Percentiles rank a stretch among this genome's conserved stretches.
phyloP scores from a whole-genome alignment of 1,140 invertebrate species.

The Drosophila oshimai region DNA sequence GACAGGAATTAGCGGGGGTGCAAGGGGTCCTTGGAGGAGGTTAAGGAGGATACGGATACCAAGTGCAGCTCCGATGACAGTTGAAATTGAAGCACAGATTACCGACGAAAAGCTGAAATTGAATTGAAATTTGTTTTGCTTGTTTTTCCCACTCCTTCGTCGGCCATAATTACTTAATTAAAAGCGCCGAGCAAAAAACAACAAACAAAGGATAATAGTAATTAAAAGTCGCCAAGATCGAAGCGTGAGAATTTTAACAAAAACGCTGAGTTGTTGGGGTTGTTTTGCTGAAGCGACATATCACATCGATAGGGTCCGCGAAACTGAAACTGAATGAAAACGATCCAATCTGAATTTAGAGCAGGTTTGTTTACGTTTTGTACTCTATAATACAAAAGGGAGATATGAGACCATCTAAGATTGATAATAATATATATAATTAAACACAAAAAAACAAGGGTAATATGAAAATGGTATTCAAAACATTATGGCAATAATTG shows the following conservation, averaged over 20 bases:
- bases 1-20: neutral
- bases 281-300: neutral
- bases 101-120: conserved; percentile 53
- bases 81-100: conserved; percentile 78
- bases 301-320: conserved; percentile 13
- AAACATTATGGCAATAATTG: too few relatives aligned
- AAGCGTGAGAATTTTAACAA: conserved; percentile 76
- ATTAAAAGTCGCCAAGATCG: conserved; percentile 72
- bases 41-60: too few relatives aligned
- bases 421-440: neutral
- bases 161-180: conserved; percentile 73
- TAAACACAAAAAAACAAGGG: too few relatives aligned
- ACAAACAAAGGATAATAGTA: conserved; percentile 42
- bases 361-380: conserved; percentile 12
- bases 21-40: neutral
- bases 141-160: neutral
- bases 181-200: conserved; percentile 26
- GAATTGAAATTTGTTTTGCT: conserved; percentile 55
- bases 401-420: too few relatives aligned
- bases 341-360: neutral
- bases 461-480: too few relatives aligned
- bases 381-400: too few relatives aligned
- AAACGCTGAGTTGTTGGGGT: conserved; percentile 33
- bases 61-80: conserved; percentile 69
- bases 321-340: conserved; percentile 16